Base-by-base conservation (phyloP, 2,113 vertebrate species). In the Rhagologus leucostigma region DNA sequence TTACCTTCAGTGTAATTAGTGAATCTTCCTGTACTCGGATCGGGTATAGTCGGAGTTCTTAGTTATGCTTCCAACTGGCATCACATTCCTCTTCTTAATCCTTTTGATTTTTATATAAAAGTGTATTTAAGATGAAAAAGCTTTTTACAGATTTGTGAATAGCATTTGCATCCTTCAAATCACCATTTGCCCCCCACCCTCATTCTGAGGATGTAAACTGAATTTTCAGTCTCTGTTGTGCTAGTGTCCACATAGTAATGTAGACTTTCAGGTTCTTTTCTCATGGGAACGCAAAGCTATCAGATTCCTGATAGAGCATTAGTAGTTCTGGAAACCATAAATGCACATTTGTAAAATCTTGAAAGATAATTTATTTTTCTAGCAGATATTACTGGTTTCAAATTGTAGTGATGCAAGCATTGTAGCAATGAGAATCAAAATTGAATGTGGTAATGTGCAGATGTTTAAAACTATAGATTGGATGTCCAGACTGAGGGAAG, bases 321-420 rank as follows among this genome's bases (percentile, higher is more conserved):
- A 79, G 29, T 79, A 79, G 65, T 89, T 94, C 67, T 94, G 57
- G 65, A 95, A 91, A 53, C 41, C 53, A 69, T 81, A 90, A 87
- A 79, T 83, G 49, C 27, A 16, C 11, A 2, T 84, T 62, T 95
- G 46, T 94, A 79, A 95, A 95, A 90, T 83, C 49, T 55, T 91
- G 70, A 85, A 88, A n/a, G 65, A 85, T 41, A 64, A 87, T 93
- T 94, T 62, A 47, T 85, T 91, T 96, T 93, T 79, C 78, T 73
- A 85, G 57, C 44, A 88, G 53, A 46, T 94, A 69, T 32, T 79
- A 57, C 37, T 88, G 32, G 29, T 93, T 94, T 95, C 69, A 87
- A 57, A 65, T 49, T 87, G 35, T 75, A 79, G 57, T 22, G 57
- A 73, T 12, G 13, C 47, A 52, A 78, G 10, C 26, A 27, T 46